A percentile compares a stretch with the other conserved stretches of the same genome.
phyloP scores from a whole-genome alignment of 2,113 vertebrate genomes.

The Gopherus evgoodei region DNA sequence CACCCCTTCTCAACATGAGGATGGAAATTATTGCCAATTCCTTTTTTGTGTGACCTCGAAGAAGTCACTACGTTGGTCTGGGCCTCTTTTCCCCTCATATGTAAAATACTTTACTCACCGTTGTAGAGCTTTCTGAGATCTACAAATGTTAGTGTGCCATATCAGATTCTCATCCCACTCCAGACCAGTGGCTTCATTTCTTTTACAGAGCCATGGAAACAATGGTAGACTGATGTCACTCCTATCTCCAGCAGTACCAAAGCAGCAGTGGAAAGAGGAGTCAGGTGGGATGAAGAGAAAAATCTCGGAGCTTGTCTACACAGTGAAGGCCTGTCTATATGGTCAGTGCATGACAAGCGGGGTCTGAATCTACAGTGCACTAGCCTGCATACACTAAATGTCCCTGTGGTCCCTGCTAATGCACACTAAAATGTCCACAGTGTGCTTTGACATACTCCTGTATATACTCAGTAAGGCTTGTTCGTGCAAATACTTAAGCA shows the following conservation, averaged over 20 bases:
- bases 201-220: neutral
- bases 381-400: neutral
- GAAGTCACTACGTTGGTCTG: neutral
- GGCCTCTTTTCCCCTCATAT: neutral
- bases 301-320: neutral
- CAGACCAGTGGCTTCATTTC: neutral
- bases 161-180: neutral
- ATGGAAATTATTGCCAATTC: neutral
- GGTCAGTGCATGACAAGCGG: no score
- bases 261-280: neutral
- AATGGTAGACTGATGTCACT: rapidly evolving
- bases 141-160: neutral
- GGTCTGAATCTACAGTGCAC: neutral
- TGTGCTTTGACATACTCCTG: neutral
- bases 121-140: neutral
- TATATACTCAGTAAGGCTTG: neutral
- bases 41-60: neutral
- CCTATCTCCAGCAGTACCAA: neutral
- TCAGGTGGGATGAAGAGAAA: neutral
- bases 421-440: neutral
- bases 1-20: neutral
- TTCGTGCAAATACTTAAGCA: neutral
- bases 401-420: neutral
- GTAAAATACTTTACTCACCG: neutral
- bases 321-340: neutral